A percentile compares a stretch with the other conserved stretches of the same genome.
Evolutionary conservation across 1,140 invertebrate species (phyloP).

Genomic region (Adoxophyes honmai): DNA sequence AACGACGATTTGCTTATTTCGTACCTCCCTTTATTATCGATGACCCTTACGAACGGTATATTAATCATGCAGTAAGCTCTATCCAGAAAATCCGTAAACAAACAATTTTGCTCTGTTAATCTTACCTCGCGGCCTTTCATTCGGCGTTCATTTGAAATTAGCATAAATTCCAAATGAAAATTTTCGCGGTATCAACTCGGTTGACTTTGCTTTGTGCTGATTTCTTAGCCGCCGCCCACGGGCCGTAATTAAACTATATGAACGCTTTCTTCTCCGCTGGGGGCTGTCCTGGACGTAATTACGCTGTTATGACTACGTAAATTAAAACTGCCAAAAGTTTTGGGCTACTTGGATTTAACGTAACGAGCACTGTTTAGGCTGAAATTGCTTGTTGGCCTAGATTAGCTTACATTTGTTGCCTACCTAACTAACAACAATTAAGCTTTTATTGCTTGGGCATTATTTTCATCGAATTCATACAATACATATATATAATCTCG

Average conservation of each 20-base stretch:
- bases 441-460: no score
- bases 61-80: no score
- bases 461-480: no score
- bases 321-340: background rate
- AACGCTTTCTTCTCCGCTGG: background rate
- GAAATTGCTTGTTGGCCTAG: background rate
- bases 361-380: background rate
- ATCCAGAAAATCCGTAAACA: background rate
- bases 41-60: no score
- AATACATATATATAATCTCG: no score
- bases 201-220: constrained; percentile 6
- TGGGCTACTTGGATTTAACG: background rate
- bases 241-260: constrained; percentile 11
- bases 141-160: constrained; percentile 30
- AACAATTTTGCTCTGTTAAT: constrained; percentile 30
- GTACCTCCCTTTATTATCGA: no score
- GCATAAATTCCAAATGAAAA: constrained; percentile 40
- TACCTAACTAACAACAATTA: no score
- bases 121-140: constrained; percentile 21
- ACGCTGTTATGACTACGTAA: background rate
- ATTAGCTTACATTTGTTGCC: background rate
- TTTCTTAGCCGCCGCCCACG: background rate
- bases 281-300: background rate
- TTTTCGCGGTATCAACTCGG: constrained; percentile 26
- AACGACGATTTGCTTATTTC: no score